Percentiles rank a stretch among this genome's conserved stretches.
These are phyloP conservation scores for Chrysemys picta DNA, from an alignment of 2,113 vertebrate genomes.

Conservation along the genomic window DNA sequence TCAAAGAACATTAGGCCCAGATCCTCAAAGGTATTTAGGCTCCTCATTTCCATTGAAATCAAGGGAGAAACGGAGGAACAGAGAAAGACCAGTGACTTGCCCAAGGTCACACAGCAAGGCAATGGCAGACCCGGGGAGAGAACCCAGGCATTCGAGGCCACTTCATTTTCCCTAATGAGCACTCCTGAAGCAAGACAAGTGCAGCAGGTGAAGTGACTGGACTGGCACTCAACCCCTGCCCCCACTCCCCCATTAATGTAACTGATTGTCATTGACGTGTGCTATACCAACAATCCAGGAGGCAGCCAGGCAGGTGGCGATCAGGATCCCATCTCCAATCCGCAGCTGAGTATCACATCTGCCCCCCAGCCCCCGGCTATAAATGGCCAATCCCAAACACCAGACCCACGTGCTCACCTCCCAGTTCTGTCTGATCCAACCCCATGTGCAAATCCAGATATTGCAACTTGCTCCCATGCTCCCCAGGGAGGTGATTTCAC, in stretches of 20 bases:
- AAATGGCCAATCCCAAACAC: neutral
- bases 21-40: neutral
- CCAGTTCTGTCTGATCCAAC: neutral
- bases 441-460: neutral
- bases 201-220: too few relatives aligned
- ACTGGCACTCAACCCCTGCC: neutral
- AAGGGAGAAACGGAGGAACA: neutral
- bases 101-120: neutral
- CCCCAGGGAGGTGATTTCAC: neutral
- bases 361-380: neutral
- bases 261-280: neutral
- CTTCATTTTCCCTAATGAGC: too few relatives aligned
- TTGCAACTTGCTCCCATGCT: neutral
- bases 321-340: too few relatives aligned
- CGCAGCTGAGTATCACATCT: too few relatives aligned
- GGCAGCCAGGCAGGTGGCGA: too few relatives aligned
- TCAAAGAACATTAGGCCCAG: too few relatives aligned
- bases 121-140: neutral
- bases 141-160: neutral
- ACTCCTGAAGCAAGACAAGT: too few relatives aligned
- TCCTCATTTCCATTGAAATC: neutral
- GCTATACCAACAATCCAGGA: neutral
- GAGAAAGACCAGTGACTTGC: too few relatives aligned
- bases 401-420: neutral
- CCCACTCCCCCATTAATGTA: neutral